A percentile compares a stretch with the other conserved stretches of the same genome.
These are phyloP conservation scores for Acrobasis consociella DNA, from an alignment of 2,888 invertebrate species.

Conservation along the genomic window DNA sequence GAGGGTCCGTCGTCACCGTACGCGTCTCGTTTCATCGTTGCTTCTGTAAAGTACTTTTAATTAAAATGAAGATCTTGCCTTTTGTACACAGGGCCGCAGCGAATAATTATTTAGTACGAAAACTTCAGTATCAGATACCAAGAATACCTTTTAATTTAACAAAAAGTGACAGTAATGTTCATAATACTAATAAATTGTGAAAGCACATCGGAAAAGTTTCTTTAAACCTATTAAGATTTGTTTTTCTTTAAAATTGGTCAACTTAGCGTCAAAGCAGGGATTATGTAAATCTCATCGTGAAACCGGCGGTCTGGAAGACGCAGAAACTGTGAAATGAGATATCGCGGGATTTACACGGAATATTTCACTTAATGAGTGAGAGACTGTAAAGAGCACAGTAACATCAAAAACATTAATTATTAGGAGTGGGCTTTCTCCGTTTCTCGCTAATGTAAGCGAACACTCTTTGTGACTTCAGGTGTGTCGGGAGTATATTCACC, in stretches of 20 bases:
- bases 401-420: constrained; percentile 16
- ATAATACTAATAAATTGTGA: not conserved
- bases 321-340: not conserved
- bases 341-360: constrained; percentile 6
- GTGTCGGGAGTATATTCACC: not conserved
- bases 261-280: not conserved
- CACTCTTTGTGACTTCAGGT: not conserved
- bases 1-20: constrained; percentile 84
- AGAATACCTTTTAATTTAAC: too few species aligned
- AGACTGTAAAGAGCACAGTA: constrained; percentile 1
- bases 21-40: constrained; percentile 74
- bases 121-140: too few species aligned
- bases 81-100: too few species aligned
- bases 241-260: not conserved
- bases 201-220: not conserved
- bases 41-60: constrained; percentile 22
- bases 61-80: not conserved
- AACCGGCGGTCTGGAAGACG: not conserved
- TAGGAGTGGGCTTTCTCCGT: constrained; percentile 11
- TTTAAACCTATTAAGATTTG: not conserved
- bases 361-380: constrained; percentile 14
- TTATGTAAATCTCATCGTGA: not conserved
- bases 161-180: not conserved
- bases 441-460: not conserved
- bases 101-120: too few species aligned